Evolutionary conservation across 2,113 vertebrate species (phyloP).

Genomic region (Corythaeola cristata): DNA sequence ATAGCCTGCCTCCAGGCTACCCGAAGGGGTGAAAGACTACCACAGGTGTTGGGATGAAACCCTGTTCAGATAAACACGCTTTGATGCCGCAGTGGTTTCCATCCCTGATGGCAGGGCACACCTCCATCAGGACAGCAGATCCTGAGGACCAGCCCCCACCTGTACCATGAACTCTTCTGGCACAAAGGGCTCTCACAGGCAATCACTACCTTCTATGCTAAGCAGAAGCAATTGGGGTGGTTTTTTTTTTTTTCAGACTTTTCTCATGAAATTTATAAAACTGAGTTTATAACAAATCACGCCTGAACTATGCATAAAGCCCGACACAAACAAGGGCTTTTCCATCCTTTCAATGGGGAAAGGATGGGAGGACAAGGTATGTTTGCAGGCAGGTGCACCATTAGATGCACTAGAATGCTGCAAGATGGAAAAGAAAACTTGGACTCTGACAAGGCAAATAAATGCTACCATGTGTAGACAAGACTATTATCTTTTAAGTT

Average conservation of each 20-base stretch:
- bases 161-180: background rate
- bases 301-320: background rate
- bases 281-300: background rate
- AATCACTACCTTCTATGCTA: background rate
- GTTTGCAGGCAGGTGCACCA: fast-evolving
- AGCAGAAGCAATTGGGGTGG: background rate
- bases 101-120: background rate
- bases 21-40: background rate
- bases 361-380: background rate
- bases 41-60: background rate
- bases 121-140: background rate
- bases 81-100: background rate
- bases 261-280: background rate
- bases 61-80: background rate
- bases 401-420: background rate
- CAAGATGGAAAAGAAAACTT: background rate
- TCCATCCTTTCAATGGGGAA: background rate
- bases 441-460: background rate
- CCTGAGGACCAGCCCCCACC: background rate
- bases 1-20: background rate
- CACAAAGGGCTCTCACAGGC: background rate
- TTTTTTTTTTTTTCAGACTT: background rate
- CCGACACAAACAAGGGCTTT: background rate
- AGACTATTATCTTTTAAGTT: background rate
- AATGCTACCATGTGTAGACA: background rate